Base-by-base conservation (phyloP, 1,140 invertebrate species). In the Helicoverpa armigera region DNA sequence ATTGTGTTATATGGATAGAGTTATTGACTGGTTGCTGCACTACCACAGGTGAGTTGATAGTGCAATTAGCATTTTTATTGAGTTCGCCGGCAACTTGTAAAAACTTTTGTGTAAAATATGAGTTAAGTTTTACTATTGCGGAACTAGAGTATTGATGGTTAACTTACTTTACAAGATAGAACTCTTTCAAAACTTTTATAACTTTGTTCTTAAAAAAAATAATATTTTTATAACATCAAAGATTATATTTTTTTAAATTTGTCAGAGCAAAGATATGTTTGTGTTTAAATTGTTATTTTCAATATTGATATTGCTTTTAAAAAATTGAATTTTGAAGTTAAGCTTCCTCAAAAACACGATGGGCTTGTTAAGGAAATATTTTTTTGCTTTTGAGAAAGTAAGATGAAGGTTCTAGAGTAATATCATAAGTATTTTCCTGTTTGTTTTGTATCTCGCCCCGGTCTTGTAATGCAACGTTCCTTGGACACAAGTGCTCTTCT, bases 1-100 rank as follows among this genome's bases (percentile, higher is more conserved):
- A 94, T 79, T 89, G 89, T 93, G 93, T 91, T 78, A 88, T 93
- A 89, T 94, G 91, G 90, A 91, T 93, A 90, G 87, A 89, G 82
- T 82, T 94, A 81, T 67, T 92, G 80, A 90, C 89, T 74, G 87
- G 85, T 78, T 93, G 89, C 87, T 93, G 89, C 86, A 91, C 85
- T 83, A 93, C 91, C 69, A 92, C 93, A 91, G 93, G 93, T 94
- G 83, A 94, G 92, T 87, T 82, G 74, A 86, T 87, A 88, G 85
- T 90, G 85, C 83, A 89, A 91, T 92, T 91, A 90, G 86, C 87
- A 93, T 93, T 90, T 92, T 90, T 92, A 91, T 94, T 87, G 85
- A 89, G 87, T 90, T 89, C 78, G 70, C 69, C 75, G 78, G 76
- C 79, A 88, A 90, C 85, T 89, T 86, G 79, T 87, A 69, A 83